phyloP scores from a whole-genome alignment of 2,888 invertebrate genomes.

The Tetramorium bicarinatum region DNA sequence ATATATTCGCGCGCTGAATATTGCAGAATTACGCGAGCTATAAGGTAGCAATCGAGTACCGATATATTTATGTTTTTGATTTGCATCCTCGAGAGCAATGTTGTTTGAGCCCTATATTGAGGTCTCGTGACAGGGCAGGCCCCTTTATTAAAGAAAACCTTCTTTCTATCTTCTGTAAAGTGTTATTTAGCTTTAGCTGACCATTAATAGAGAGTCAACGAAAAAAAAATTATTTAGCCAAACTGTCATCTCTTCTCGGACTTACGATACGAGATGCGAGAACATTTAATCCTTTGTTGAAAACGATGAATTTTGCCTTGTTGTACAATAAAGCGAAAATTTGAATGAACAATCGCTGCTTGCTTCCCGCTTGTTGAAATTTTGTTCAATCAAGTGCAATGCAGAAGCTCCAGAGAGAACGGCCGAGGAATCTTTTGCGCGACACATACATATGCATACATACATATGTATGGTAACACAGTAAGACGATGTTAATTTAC shows the following conservation, averaged over 20 bases:
- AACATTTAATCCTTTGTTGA: slow-evolving; percentile 84
- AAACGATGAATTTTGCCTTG: slow-evolving; percentile 83
- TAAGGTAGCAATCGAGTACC: slow-evolving; percentile 77
- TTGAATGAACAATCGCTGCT: slow-evolving; percentile 83
- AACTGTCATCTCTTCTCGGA: slow-evolving; percentile 80
- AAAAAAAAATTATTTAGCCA: slow-evolving; percentile 80
- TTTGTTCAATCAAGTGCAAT: slow-evolving; percentile 73
- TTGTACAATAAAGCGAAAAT: slow-evolving; percentile 84
- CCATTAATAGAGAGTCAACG: slow-evolving; percentile 66
- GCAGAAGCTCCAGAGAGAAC: slow-evolving; percentile 67
- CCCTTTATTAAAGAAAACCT: slow-evolving; percentile 77
- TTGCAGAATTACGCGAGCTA: slow-evolving; percentile 69
- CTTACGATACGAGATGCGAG: slow-evolving; percentile 79
- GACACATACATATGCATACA: slow-evolving; percentile 5
- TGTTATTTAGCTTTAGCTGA: slow-evolving; percentile 83
- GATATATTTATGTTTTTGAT: slow-evolving; percentile 82
- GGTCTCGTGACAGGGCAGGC: slow-evolving; percentile 84
- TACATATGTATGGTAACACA: slow-evolving; percentile 35
- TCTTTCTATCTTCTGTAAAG: slow-evolving; percentile 78
- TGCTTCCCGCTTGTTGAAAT: slow-evolving; percentile 84
- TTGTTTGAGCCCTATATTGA: slow-evolving; percentile 80
- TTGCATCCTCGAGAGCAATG: slow-evolving; percentile 82
- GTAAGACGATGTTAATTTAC: slow-evolving; percentile 23
- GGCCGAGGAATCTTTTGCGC: slow-evolving; percentile 13
- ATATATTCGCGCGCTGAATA: slow-evolving; percentile 73